phyloP scores from a whole-genome alignment of 2,888 invertebrate species.

The Drosophila algonquin region DNA sequence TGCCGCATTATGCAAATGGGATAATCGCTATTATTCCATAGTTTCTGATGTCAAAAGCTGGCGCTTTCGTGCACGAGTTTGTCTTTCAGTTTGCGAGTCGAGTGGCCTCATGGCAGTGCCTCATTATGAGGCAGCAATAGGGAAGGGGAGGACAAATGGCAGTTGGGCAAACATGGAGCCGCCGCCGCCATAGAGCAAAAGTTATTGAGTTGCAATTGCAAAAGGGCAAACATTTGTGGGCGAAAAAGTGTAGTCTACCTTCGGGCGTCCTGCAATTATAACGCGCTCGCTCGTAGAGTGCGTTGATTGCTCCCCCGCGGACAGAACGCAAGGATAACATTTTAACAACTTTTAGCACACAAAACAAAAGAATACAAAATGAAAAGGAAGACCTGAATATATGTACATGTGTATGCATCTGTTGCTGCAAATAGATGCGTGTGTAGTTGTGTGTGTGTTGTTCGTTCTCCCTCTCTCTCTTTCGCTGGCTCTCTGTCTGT shows the following conservation, averaged over 20 bases:
- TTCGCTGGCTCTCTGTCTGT: conserved; percentile 21
- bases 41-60: conserved; percentile 77
- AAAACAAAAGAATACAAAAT: background rate
- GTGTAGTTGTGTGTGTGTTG: conserved; percentile 8
- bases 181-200: too few species aligned
- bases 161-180: too few species aligned
- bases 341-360: background rate
- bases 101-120: too few species aligned
- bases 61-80: conserved; percentile 42
- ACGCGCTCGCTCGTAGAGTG: conserved; percentile 41
- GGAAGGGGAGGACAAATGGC: too few species aligned
- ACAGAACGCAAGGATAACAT: background rate
- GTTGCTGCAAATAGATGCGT: background rate
- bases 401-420: background rate
- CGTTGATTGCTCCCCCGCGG: conserved; percentile 23
- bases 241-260: conserved; percentile 63
- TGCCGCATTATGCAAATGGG: conserved; percentile 77
- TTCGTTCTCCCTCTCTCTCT: conserved; percentile 15
- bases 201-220: conserved; percentile 77
- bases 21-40: conserved; percentile 80
- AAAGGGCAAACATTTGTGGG: conserved; percentile 58
- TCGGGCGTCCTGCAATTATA: conserved; percentile 75
- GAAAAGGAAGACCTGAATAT: too few species aligned
- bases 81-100: background rate
- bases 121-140: too few species aligned